Conservation (phyloP, 2,113 vertebrate species). For the Passer domesticus region DNA sequence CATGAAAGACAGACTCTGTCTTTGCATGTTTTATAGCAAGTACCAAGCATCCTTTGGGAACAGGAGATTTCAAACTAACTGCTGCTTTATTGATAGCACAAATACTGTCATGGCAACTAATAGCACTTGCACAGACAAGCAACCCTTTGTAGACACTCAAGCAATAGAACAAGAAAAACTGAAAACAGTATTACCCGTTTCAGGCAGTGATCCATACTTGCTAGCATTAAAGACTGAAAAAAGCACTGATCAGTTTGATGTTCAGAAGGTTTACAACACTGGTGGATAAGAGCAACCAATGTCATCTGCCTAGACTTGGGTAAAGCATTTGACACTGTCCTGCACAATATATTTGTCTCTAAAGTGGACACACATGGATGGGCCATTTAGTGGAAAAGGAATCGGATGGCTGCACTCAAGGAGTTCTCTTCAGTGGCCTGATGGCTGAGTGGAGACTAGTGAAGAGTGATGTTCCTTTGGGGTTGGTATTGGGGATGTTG, state of each 20-base stretch:
- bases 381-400: not conserved
- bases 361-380: not conserved
- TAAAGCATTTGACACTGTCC: not conserved
- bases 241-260: not conserved
- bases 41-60: not conserved
- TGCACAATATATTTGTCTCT: not conserved
- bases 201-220: not conserved
- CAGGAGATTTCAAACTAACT: not conserved
- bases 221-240: not conserved
- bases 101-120: conserved; percentile 17
- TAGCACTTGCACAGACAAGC: not conserved
- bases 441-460: not conserved
- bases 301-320: not conserved
- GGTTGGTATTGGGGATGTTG: accelerated
- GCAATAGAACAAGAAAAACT: not conserved
- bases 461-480: not conserved
- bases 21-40: not conserved
- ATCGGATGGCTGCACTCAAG: not conserved
- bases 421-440: not conserved
- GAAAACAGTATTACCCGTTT: not conserved
- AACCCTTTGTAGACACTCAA: not conserved
- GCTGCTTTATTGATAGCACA: not conserved
- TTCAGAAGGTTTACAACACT: not conserved
- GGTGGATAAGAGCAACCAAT: not conserved
- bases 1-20: not conserved